Percentiles rank a stretch among this genome's conserved stretches.
phyloP scores from a whole-genome alignment of 2,888 invertebrate genomes.

The Pyralis farinalis region DNA sequence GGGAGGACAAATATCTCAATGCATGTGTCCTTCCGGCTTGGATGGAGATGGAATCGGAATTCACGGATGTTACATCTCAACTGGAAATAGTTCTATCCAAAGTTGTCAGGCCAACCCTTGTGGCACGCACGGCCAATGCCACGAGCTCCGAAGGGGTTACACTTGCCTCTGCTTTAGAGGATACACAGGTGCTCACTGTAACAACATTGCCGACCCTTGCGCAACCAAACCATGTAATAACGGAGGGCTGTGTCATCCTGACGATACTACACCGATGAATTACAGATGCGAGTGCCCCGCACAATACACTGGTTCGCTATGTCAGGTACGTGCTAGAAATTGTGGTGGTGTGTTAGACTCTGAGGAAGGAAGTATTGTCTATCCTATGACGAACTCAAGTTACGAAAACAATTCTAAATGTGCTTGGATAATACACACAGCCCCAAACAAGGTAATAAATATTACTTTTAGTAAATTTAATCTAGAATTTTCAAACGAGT shows the following conservation, averaged over 20 bases:
- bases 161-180: conserved; percentile 82
- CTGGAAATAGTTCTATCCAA: conserved; percentile 32
- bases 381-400: conserved; percentile 75
- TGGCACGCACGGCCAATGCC: conserved; percentile 81
- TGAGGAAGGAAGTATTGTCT: conserved; percentile 83
- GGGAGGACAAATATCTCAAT: conserved; percentile 84
- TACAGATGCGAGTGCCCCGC: conserved; percentile 85
- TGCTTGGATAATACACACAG: conserved; percentile 89
- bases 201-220: conserved; percentile 65
- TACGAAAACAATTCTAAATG: conserved; percentile 86
- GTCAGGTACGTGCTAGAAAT: conserved; percentile 73
- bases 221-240: conserved; percentile 88
- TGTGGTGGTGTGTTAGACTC: conserved; percentile 63
- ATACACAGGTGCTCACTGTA: conserved; percentile 84
- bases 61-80: conserved; percentile 84
- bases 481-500: conserved; percentile 84
- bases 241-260: conserved; percentile 86
- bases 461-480: conserved; percentile 90
- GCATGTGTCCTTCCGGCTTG: conserved; percentile 90
- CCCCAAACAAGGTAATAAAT: conserved; percentile 85
- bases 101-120: conserved; percentile 78
- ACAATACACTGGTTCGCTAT: conserved; percentile 84
- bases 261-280: conserved; percentile 35
- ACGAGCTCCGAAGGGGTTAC: conserved; percentile 59
- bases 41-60: conserved; percentile 89